Evolutionary conservation across 1,140 invertebrate genomes (phyloP), one percentile per base, ranked within the genome.

Genomic region (Cydia strobilella): DNA sequence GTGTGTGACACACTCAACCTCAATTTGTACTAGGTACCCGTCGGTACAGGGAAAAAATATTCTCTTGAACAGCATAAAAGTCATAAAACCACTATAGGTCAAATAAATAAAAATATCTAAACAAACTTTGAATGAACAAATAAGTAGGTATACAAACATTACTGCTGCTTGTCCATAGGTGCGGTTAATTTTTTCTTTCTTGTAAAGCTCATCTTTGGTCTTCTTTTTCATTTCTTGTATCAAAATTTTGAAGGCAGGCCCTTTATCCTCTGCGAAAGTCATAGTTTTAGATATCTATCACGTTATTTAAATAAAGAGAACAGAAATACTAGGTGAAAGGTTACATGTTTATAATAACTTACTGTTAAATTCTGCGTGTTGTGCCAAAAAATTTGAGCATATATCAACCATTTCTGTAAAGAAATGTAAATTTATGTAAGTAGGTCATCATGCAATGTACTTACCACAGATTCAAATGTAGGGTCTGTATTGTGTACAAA

Each of bases 361-460:
- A 91, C 89, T 90, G 48, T 89, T 87, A 76, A 81, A 84, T 79
- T 91, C 89, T 18, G 87, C 87, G 69, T 82, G 42, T 75, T 91
- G 86, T 27, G 89, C 86, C 23, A 91, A 78, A 75, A 84, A 89
- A 71, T 88, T 86, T 10, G 83, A 82, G 72, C 84, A 86, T 51
- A 90, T 87, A 10, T 87, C 82, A 2, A 90, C 75, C 72, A 90
- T 83, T 48, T 87, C 89, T 91, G 78, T 74, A 86, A 88, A 42
- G 10, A 77, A 77, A 77, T 3, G 7, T 1, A 54, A 75, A 18
- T 48, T 31, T 23, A 20, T 39, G 35, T 72, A 48, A n/a, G n/a
- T 39, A 54, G 12, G 2, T 45, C 7, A 45, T 45, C 7, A 45
- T 13, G 13, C 10, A 15, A 45, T 45, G 12, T 45, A 45, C 10